phyloP scores from a whole-genome alignment of 2,888 invertebrate species.

The Ochropleura leucogaster region DNA sequence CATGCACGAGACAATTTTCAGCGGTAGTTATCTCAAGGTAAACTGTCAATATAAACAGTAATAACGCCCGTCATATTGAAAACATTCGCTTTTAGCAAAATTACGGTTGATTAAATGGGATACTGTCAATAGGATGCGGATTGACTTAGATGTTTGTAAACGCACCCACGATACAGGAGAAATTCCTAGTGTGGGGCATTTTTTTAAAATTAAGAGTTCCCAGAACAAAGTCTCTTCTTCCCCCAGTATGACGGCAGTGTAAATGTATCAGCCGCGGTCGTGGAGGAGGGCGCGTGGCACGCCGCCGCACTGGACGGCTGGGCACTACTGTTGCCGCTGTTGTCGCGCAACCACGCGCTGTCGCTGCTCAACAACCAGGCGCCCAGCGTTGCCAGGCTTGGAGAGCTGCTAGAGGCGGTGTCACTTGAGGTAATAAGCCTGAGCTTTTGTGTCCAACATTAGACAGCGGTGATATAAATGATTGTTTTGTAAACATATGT shows the following conservation, averaged over 20 bases:
- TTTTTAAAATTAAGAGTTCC: not conserved
- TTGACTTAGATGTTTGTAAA: too few species aligned
- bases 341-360: constrained; percentile 92
- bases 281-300: constrained; percentile 93
- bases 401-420: constrained; percentile 91
- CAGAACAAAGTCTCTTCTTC: not conserved
- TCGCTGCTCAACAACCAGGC: constrained; percentile 83
- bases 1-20: constrained; percentile 94
- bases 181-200: too few species aligned
- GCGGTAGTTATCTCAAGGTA: constrained; percentile 94
- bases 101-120: not conserved
- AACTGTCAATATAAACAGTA: not conserved
- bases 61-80: not conserved
- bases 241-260: constrained; percentile 93
- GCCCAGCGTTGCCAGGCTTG: constrained; percentile 78
- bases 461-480: not conserved
- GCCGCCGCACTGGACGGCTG: constrained; percentile 96
- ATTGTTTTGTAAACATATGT: not conserved
- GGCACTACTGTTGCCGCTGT: constrained; percentile 96
- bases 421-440: constrained; percentile 70
- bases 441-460: not conserved
- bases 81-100: too few species aligned
- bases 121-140: not conserved
- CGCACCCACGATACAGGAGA: too few species aligned
- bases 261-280: constrained; percentile 90